phyloP scores from a whole-genome alignment of 2,888 invertebrate genomes.

The Nudaria mundana region DNA sequence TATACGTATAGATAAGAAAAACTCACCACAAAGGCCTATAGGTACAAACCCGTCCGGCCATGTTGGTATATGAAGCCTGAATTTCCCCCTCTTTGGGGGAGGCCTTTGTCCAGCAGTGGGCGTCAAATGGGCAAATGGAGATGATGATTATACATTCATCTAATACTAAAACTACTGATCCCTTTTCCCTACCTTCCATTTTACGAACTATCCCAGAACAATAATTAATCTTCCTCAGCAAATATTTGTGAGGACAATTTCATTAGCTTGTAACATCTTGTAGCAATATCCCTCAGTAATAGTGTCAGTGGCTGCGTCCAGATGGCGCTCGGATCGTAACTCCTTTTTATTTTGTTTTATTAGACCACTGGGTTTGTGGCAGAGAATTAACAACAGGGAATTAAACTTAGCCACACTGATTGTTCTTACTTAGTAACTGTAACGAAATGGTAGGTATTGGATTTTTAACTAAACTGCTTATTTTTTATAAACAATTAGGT shows the following conservation, averaged over 20 bases:
- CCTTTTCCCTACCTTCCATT: not conserved
- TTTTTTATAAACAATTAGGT: too few relatives aligned
- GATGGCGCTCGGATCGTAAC: conserved; percentile 57
- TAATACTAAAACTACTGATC: not conserved
- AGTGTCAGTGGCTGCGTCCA: conserved; percentile 42
- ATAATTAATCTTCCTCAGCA: conserved; percentile 33
- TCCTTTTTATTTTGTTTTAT: conserved; percentile 66
- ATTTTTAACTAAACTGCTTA: too few relatives aligned
- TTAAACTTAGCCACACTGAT: conserved; percentile 1
- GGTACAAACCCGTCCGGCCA: too few relatives aligned
- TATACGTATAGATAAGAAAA: too few relatives aligned
- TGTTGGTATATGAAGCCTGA: too few relatives aligned
- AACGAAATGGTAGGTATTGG: too few relatives aligned
- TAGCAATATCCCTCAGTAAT: conserved; percentile 39
- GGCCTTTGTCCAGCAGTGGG: too few relatives aligned
- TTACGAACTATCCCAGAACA: not conserved
- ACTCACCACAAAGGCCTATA: too few relatives aligned
- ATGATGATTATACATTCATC: too few relatives aligned
- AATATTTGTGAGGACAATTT: conserved; percentile 49
- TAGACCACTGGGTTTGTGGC: conserved; percentile 28
- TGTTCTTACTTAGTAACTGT: conserved; percentile 2
- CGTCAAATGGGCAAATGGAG: too few relatives aligned
- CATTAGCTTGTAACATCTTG: conserved; percentile 43
- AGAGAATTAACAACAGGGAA: conserved; percentile 5
- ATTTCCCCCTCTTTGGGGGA: too few relatives aligned